Percentiles rank a stretch among this genome's conserved stretches.
These are phyloP conservation scores for Cepaea hortensis DNA, from an alignment of 2,888 invertebrate species.

Conservation along the genomic window DNA sequence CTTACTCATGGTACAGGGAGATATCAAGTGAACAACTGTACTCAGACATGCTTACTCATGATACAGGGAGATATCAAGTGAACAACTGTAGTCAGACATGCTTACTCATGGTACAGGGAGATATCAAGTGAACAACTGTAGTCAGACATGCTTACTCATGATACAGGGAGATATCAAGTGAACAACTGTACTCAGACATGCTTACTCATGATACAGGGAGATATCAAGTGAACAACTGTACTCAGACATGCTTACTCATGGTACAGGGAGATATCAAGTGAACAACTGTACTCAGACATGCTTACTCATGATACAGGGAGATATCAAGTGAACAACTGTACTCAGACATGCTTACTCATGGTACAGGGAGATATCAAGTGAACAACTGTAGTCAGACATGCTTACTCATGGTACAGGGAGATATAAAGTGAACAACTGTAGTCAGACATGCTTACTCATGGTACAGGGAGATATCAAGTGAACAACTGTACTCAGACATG, in stretches of 20 bases:
- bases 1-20: slow-evolving; percentile 60
- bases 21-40: neutral
- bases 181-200: neutral
- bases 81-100: neutral
- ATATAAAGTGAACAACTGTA: neutral
- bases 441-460: slow-evolving; percentile 56
- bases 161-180: slow-evolving; percentile 49
- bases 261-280: slow-evolving; percentile 49
- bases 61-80: slow-evolving; percentile 49
- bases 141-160: slow-evolving; percentile 56
- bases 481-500: neutral
- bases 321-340: neutral
- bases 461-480: slow-evolving; percentile 49
- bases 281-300: neutral
- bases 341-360: slow-evolving; percentile 56
- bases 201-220: slow-evolving; percentile 60
- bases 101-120: slow-evolving; percentile 60
- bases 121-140: neutral
- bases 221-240: neutral
- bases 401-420: slow-evolving; percentile 60
- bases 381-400: neutral
- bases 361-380: slow-evolving; percentile 49
- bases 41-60: slow-evolving; percentile 56
- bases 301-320: slow-evolving; percentile 60
- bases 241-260: slow-evolving; percentile 56